Evolutionary conservation across 1,140 invertebrate species (phyloP), one percentile per base, ranked within the genome.

Genomic region (Maconellicoccus hirsutus): DNA sequence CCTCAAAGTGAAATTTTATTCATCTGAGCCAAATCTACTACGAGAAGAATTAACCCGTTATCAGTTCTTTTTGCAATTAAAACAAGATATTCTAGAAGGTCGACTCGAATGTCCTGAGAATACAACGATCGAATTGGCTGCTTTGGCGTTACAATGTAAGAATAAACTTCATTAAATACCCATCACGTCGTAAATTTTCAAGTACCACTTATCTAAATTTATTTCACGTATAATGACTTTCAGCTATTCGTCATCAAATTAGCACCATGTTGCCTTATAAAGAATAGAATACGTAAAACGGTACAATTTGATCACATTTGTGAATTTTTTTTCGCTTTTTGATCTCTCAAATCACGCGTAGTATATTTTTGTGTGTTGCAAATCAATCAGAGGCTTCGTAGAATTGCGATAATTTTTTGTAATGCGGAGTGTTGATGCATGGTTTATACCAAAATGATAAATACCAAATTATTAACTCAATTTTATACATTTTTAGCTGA

Each of bases 1-100:
- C 72, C 84, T 99, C 69, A 90, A 92, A 80, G 96, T 99, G 0
- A 99, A 99, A 82, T 99, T 99, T 82, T 99, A 98, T 82, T 97
- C 96, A 0, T 98, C 95, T 0, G 97, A 99, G 80, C 97, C 95
- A 21, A 95, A 94, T 78, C 92, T 91, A 74, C 81, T 98, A 59
- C 84, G 93, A 63, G 95, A 97, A 81, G 94, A 98, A 81, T 81
- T 97, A 71, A 98, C 94, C 0, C 84, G 94, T 74, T 98, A 98
- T 82, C 93, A 97, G 78, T 98, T 98, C 80, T 98, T 98, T 79
- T 83, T 98, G 69, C 95, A 98, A 86, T 80, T 98, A n/a, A 97
- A 97, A 78, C 90, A 91, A 79, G 95, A 98, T 81, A 88, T 98
- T 74, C 80, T 95, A 26, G 90, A 92, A 74, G 94, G 93, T 61